Percentiles rank a stretch among this genome's conserved stretches.
These are phyloP conservation scores for Euzophera pinguis DNA, from an alignment of 2,888 invertebrate genomes.

Conservation along the genomic window DNA sequence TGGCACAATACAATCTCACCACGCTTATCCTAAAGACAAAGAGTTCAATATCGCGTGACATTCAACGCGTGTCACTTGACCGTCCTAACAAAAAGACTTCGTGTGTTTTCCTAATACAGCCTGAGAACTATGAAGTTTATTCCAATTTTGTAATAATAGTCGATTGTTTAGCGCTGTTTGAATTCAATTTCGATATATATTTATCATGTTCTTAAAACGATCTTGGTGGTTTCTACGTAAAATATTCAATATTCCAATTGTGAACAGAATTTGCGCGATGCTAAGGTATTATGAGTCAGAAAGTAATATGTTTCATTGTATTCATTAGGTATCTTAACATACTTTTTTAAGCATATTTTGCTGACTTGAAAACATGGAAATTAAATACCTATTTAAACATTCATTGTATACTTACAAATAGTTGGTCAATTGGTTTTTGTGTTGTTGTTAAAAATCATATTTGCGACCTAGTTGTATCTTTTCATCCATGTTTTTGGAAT, in stretches of 20 bases:
- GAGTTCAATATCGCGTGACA: slow-evolving; percentile 3
- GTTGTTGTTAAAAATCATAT: too few relatives aligned
- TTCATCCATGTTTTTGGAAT: not conserved
- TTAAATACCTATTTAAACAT: too few relatives aligned
- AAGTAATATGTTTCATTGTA: not conserved
- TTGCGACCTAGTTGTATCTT: too few relatives aligned
- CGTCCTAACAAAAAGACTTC: slow-evolving; percentile 19
- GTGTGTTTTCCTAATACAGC: slow-evolving; percentile 55
- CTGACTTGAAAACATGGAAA: not conserved
- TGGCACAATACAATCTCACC: slow-evolving; percentile 25
- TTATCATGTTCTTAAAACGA: slow-evolving; percentile 33
- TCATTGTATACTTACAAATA: too few relatives aligned
- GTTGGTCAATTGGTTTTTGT: too few relatives aligned
- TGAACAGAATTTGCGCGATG: slow-evolving; percentile 17
- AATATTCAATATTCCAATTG: slow-evolving; percentile 22
- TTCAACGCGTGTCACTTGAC: slow-evolving; percentile 17
- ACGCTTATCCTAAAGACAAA: not conserved
- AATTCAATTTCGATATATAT: slow-evolving; percentile 50
- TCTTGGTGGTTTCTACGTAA: slow-evolving; percentile 31
- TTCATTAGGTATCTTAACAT: not conserved
- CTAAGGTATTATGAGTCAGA: not conserved
- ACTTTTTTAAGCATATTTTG: not conserved
- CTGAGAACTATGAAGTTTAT: slow-evolving; percentile 46
- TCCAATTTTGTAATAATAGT: slow-evolving; percentile 55
- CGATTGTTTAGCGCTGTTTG: slow-evolving; percentile 51